These are phyloP conservation scores for Cirrhinus molitorella DNA, from an alignment of 2,797 vertebrate species.

Conservation along the genomic window DNA sequence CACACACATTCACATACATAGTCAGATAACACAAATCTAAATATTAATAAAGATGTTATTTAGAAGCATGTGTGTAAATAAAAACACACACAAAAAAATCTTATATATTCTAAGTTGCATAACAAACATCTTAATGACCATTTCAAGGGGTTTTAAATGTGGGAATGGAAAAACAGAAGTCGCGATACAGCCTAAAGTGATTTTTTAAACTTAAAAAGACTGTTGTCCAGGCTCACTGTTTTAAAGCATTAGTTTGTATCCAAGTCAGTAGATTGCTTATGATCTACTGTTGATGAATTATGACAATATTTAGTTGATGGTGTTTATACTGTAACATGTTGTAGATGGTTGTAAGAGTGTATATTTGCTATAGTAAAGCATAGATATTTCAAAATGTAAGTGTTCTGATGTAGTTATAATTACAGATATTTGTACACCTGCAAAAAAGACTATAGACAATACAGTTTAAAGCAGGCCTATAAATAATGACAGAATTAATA, in stretches of 20 bases:
- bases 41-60: not conserved
- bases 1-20: slow-evolving; percentile 30
- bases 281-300: not conserved
- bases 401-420: not conserved
- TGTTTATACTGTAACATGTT: not conserved
- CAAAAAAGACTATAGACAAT: not conserved
- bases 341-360: not conserved
- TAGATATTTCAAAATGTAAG: not conserved
- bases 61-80: no score
- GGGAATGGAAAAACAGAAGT: not conserved
- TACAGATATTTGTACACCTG: not conserved
- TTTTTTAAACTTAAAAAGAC: not conserved
- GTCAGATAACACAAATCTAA: not conserved
- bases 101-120: not conserved
- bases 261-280: not conserved
- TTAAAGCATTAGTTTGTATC: not conserved
- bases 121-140: not conserved
- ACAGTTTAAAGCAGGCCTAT: not conserved
- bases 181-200: not conserved
- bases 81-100: not conserved
- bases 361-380: not conserved
- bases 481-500: not conserved
- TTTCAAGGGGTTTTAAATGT: not conserved
- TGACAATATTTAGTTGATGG: not conserved
- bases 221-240: not conserved